Evolutionary conservation across 2,797 vertebrate species (phyloP).

Genomic region (Avahi laniger): DNA sequence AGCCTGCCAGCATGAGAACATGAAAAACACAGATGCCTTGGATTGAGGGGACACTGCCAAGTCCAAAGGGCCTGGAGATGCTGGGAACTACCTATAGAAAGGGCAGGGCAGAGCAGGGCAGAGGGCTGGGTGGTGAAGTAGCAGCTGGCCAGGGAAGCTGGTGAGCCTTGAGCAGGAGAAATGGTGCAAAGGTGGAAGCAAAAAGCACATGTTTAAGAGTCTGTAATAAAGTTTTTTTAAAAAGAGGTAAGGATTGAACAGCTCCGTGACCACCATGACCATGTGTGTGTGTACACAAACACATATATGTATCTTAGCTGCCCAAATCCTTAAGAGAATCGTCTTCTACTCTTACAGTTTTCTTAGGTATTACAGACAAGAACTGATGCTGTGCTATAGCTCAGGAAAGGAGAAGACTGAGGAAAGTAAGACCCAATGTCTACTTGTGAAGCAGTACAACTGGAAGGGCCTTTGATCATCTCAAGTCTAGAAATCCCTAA

Average conservation of each 20-base stretch:
- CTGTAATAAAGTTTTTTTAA: not conserved
- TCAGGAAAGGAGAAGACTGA: slow-evolving; percentile 10
- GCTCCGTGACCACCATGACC: not conserved
- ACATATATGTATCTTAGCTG: not conserved
- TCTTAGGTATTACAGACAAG: slow-evolving; percentile 16
- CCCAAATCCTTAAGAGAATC: slow-evolving; percentile 37
- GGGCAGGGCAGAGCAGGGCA: not conserved
- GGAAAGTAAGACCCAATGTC: not conserved
- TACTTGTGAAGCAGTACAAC: slow-evolving; percentile 6
- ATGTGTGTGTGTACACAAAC: not conserved
- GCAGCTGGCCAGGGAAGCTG: slow-evolving; percentile 50
- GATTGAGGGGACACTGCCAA: not conserved
- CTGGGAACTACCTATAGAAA: slow-evolving; percentile 16
- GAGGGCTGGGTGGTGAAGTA: not conserved
- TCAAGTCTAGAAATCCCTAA: not conserved
- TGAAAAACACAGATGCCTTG: slow-evolving; percentile 38
- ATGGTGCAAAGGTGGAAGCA: slow-evolving; percentile 13
- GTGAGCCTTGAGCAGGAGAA: slow-evolving; percentile 16
- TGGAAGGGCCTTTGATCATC: not conserved
- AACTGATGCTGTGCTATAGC: not conserved
- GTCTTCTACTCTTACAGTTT: not conserved
- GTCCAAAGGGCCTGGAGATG: slow-evolving; percentile 17
- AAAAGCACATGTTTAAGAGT: slow-evolving; percentile 9
- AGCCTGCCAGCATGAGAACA: slow-evolving; percentile 29
- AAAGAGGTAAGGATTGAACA: slow-evolving; percentile 2